A percentile compares a stretch with the other conserved stretches of the same genome.
Evolutionary conservation across 2,113 vertebrate species (phyloP).

Genomic region (Crotalus helleri): DNA sequence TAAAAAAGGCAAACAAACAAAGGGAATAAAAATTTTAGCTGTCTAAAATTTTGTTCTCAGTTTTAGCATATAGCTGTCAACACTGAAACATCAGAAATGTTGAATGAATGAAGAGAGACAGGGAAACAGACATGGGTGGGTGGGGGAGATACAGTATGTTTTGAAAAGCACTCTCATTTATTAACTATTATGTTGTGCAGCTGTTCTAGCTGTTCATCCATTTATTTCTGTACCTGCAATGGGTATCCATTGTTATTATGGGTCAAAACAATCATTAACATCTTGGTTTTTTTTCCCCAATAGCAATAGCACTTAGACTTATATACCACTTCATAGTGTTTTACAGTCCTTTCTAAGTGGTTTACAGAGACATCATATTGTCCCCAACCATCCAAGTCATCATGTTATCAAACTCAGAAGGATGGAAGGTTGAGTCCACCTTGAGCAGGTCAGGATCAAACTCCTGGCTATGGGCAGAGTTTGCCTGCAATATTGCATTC

Average conservation of each 20-base stretch:
- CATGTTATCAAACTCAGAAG: neutral
- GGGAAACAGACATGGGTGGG: neutral
- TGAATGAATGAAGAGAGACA: neutral
- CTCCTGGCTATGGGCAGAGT: neutral
- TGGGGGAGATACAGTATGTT: neutral
- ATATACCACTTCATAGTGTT: neutral
- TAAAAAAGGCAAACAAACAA: neutral
- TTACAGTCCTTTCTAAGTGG: accelerated
- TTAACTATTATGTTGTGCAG: neutral
- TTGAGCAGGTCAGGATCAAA: neutral
- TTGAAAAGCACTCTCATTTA: neutral
- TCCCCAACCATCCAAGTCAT: neutral
- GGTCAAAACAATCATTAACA: neutral
- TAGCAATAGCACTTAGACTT: neutral
- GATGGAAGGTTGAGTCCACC: neutral
- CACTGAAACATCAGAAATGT: neutral
- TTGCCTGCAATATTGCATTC: neutral
- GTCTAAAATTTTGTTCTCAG: neutral
- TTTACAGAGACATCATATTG: neutral
- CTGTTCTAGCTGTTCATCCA: neutral
- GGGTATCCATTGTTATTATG: neutral
- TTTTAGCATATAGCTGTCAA: neutral
- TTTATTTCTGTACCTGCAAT: neutral
- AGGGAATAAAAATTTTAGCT: neutral
- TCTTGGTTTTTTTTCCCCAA: neutral